Base-by-base conservation (phyloP, 2,888 invertebrate genomes). In the Philaethria dido region DNA sequence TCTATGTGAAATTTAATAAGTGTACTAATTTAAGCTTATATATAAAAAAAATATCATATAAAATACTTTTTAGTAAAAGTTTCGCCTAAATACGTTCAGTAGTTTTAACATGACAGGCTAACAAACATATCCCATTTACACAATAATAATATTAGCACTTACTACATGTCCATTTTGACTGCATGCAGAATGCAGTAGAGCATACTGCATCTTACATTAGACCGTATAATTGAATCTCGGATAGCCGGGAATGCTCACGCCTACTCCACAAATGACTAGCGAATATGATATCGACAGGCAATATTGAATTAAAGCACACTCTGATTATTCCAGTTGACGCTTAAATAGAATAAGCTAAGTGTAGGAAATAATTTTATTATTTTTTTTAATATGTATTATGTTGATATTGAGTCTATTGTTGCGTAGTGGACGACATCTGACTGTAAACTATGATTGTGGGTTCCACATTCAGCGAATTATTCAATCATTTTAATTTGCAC, bases 121-220 rank as follows among this genome's bases (percentile, higher is more conserved):
- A n/a, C n/a, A n/a, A n/a, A n/a, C n/a, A n/a, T 39, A 39, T 3
- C 39, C 39, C 39, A 2, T 1, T 33, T 0, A 39, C 13, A 1
- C 13, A 39, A 3, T 13, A 13, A 2, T 3, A 13, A 13, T 13
- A 39, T 39, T 13, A 13, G 6, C n/a, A 57, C 22, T 57, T 29
- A 18, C 25, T n/a, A 16, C 18, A 45, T 8, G 16, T 44, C 42
- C 14, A 29, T 45, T 25, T 22, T 20, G 42, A 9, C 14, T 18
- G 3, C 8, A 29, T 29, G 18, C n/a, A 29, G n/a, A n/a, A n/a
- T n/a, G n/a, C 13, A 45, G 29, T 13, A 45, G 44, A 45, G 60
- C 45, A 45, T 45, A 45, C 59, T 64, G 57, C 48, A 59, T 62
- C 64, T 64, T 47, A 48, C 57, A 59, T 64, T 59, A 64, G 64